Percentiles rank a stretch among this genome's conserved stretches.
Evolutionary conservation across 35 echinoderm and acorn worm genomes (phyloP).

Genomic region (Antedon bifida): DNA sequence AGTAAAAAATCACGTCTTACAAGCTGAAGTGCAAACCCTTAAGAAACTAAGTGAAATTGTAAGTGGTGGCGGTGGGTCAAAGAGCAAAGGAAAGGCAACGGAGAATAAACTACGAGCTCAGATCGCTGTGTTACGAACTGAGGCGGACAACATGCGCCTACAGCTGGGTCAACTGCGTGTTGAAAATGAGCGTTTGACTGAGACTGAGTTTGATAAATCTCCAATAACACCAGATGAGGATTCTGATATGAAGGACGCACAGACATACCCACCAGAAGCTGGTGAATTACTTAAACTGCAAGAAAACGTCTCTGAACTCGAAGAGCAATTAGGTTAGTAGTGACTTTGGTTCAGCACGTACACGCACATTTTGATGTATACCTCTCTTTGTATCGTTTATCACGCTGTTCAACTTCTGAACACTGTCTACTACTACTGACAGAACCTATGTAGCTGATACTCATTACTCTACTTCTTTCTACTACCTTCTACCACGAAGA

Average conservation of each 20-base stretch:
- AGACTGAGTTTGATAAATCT: constrained; percentile 41
- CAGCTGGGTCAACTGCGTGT: constrained; percentile 55
- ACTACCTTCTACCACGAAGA: background rate
- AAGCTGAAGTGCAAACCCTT: constrained; percentile 47
- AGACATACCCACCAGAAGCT: constrained; percentile 16
- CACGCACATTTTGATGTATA: background rate
- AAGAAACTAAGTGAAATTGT: constrained; percentile 68
- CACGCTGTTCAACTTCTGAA: background rate
- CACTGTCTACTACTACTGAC: background rate
- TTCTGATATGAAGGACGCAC: constrained; percentile 12
- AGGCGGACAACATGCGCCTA: constrained; percentile 72
- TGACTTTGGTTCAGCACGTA: background rate
- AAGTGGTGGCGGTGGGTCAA: constrained; percentile 14
- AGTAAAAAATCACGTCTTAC: background rate
- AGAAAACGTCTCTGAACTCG: constrained; percentile 68
- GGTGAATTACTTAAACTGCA: constrained; percentile 56
- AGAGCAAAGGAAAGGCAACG: constrained; percentile 40
- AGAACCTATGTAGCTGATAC: background rate
- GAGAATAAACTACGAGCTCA: constrained; percentile 75
- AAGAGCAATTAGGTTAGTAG: constrained; percentile 98
- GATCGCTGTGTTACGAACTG: constrained; percentile 64
- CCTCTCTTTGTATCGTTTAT: background rate
- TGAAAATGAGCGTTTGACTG: constrained; percentile 45
- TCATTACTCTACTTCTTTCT: background rate
- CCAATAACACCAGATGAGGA: background rate